Evolutionary conservation across 2,888 invertebrate genomes (phyloP).

Genomic region (Xylophagus ater): DNA sequence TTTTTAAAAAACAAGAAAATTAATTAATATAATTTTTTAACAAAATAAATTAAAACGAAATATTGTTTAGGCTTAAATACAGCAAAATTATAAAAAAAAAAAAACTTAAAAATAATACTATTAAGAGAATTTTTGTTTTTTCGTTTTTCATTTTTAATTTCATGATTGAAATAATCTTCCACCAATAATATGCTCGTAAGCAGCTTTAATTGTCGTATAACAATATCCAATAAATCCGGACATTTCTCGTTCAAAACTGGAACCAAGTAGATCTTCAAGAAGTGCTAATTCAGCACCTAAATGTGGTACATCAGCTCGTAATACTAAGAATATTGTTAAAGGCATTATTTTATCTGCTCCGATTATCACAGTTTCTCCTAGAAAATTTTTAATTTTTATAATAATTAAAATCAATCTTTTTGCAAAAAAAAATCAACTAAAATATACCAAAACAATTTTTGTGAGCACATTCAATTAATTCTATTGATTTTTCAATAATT

Average conservation of each 20-base stretch:
- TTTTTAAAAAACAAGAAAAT: neutral
- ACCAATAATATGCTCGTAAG: conserved; percentile 16
- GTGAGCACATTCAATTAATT: conserved; percentile 33
- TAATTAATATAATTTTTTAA: neutral
- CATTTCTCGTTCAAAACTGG: conserved; percentile 36
- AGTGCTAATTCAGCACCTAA: conserved; percentile 38
- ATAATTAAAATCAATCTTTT: neutral
- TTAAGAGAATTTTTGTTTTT: too few species aligned
- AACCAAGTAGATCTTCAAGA: conserved; percentile 34
- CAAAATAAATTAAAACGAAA: neutral
- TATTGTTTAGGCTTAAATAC: neutral
- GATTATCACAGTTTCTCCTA: conserved; percentile 29
- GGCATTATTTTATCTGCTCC: conserved; percentile 37
- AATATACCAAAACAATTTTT: conserved; percentile 27
- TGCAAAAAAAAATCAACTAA: neutral
- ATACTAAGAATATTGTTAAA: conserved; percentile 33
- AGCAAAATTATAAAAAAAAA: neutral
- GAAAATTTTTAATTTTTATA: too few species aligned
- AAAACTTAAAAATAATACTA: too few species aligned
- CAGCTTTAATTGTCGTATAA: conserved; percentile 35
- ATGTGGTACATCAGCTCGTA: conserved; percentile 37
- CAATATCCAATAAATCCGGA: conserved; percentile 37
- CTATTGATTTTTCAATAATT: conserved; percentile 36
- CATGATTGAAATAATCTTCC: conserved; percentile 14
- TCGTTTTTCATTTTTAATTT: too few species aligned